These are phyloP conservation scores for Cacatua alba DNA, from an alignment of 2,113 vertebrate genomes.

Conservation along the genomic window DNA sequence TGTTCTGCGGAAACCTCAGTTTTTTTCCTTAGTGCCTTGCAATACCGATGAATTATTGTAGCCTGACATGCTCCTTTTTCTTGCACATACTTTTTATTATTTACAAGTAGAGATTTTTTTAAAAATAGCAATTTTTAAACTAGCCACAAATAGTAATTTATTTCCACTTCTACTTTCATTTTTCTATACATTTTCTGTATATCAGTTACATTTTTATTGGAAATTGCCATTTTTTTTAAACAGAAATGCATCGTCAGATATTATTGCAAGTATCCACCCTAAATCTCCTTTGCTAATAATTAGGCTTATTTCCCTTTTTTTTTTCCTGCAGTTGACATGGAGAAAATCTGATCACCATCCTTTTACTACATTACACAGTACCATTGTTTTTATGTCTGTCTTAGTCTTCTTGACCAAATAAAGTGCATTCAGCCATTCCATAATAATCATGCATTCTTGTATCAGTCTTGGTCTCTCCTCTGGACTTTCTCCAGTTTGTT, in stretches of 20 bases:
- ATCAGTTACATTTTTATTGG: not conserved
- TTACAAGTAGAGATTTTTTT: not conserved
- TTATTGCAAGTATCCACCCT: not conserved
- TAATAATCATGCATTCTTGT: not conserved
- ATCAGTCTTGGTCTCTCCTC: not conserved
- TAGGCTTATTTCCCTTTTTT: not conserved
- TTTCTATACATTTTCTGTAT: not conserved
- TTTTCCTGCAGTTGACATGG: not conserved
- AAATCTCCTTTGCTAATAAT: not conserved
- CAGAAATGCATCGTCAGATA: not conserved
- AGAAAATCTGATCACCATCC: not conserved
- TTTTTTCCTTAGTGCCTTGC: not conserved
- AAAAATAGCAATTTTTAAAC: not conserved
- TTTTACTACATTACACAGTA: not conserved
- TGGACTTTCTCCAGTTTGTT: not conserved
- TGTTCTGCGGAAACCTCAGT: not conserved
- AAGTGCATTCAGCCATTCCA: not conserved
- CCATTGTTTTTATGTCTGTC: not conserved
- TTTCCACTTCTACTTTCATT: not conserved
- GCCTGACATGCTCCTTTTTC: not conserved
- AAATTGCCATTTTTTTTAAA: not conserved
- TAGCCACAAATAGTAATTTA: not conserved
- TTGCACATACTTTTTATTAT: not conserved
- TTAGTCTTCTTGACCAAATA: not conserved
- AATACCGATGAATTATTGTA: not conserved